A percentile compares a stretch with the other conserved stretches of the same genome.
Evolutionary conservation across 2,113 vertebrate species (phyloP).

Genomic region (Mirounga angustirostris): DNA sequence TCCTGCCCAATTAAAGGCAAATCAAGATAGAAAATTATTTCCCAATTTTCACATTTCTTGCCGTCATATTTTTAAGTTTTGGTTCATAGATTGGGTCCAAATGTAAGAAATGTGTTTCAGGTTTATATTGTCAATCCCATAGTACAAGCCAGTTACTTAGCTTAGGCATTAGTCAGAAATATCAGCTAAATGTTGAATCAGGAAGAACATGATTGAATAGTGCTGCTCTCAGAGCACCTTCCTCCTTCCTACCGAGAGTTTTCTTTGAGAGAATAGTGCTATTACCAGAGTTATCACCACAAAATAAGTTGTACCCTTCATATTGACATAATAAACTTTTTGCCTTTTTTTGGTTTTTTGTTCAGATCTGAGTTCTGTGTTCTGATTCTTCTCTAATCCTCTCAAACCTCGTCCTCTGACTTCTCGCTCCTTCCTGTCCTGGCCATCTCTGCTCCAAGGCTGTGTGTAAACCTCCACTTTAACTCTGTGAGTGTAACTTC

Average conservation of each 20-base stretch:
- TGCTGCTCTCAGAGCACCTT: neutral
- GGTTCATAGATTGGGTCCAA: neutral
- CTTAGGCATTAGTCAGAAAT: neutral
- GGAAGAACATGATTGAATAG: neutral
- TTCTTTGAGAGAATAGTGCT: neutral
- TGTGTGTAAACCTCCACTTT: neutral
- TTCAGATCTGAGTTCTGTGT: neutral
- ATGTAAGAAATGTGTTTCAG: slow-evolving; percentile 6
- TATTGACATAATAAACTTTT: neutral
- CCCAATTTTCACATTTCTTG: neutral
- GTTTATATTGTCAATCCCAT: neutral
- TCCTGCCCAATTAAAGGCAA: neutral
- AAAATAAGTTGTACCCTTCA: neutral
- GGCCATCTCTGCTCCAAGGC: neutral
- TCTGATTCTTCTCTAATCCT: neutral
- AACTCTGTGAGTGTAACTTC: slow-evolving; percentile 50
- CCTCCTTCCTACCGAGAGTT: neutral
- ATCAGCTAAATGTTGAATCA: neutral
- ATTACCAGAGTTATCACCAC: neutral
- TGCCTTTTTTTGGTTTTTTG: neutral
- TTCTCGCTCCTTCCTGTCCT: slow-evolving; percentile 6
- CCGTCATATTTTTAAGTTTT: neutral
- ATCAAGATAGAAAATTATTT: neutral
- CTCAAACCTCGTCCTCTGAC: neutral
- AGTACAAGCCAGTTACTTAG: neutral